Conservation (phyloP, 2,888 invertebrate genomes). For the Apamea sordens region DNA sequence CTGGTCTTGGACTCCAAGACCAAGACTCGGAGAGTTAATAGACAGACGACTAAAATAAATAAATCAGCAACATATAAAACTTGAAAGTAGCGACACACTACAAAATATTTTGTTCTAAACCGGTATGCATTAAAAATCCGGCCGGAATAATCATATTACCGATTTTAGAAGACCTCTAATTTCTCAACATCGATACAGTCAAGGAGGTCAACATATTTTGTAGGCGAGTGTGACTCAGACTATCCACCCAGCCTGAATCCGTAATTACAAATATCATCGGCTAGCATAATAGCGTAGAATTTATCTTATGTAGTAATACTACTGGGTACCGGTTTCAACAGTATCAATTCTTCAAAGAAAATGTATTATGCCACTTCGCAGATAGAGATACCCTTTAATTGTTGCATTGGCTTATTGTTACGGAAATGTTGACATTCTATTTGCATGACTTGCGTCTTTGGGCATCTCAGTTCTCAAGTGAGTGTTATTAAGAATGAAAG, state of each 20-base stretch:
- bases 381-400: constrained; percentile 12
- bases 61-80: constrained; percentile 13
- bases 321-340: constrained; percentile 12
- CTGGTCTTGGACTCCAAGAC: background rate
- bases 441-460: background rate
- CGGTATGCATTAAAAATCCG: constrained; percentile 46
- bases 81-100: constrained; percentile 3
- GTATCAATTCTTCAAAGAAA: background rate
- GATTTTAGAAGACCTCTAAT: constrained; percentile 45
- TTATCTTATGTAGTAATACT: constrained; percentile 13
- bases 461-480: background rate
- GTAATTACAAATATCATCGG: constrained; percentile 54
- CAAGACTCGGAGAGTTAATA: background rate
- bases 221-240: constrained; percentile 46
- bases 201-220: constrained; percentile 38
- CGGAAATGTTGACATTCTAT: constrained; percentile 14
- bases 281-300: constrained; percentile 24
- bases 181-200: constrained; percentile 17
- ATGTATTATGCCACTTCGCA: constrained; percentile 13
- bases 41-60: constrained; percentile 4
- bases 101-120: constrained; percentile 43
- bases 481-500: background rate
- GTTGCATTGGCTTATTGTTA: constrained; percentile 19
- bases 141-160: constrained; percentile 18
- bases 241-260: constrained; percentile 41